These are phyloP conservation scores for Fistularia tabacaria DNA, from an alignment of 2,797 vertebrate genomes.

Conservation along the genomic window DNA sequence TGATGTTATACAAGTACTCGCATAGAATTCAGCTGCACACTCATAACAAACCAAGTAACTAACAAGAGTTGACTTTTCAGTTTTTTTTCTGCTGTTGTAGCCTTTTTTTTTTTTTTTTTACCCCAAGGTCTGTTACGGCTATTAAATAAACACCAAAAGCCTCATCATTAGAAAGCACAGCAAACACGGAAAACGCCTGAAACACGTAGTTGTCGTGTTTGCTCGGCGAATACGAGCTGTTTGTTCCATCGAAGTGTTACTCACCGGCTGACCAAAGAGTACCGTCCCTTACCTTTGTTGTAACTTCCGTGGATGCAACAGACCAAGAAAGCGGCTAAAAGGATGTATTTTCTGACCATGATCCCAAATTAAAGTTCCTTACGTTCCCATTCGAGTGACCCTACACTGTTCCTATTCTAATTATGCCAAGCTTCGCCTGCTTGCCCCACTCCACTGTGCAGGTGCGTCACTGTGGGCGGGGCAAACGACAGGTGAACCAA, in stretches of 20 bases:
- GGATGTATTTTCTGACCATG: conserved; percentile 24
- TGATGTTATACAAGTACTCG: too few species aligned
- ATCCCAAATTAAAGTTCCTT: conserved; percentile 1
- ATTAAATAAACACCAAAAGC: too few species aligned
- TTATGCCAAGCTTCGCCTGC: not conserved
- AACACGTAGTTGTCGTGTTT: not conserved
- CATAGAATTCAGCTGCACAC: too few species aligned
- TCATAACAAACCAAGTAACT: too few species aligned
- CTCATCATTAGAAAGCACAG: too few species aligned
- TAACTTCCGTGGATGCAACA: conserved; percentile 22
- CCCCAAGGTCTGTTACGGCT: too few species aligned
- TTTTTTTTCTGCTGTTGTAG: too few species aligned
- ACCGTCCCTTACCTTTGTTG: conserved; percentile 47
- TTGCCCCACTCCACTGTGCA: conserved; percentile 6
- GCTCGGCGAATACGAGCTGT: too few species aligned
- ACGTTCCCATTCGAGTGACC: not conserved
- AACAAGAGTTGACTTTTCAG: too few species aligned
- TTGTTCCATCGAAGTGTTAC: not conserved
- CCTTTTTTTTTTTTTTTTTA: too few species aligned
- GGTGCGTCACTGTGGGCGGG: conserved; percentile 39
- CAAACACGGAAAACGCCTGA: too few species aligned
- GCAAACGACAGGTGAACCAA: conserved; percentile 19
- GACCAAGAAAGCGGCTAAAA: conserved; percentile 16
- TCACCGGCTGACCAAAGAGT: not conserved
- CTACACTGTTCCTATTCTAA: not conserved